These are phyloP conservation scores for Neopelma chrysocephalum DNA, from an alignment of 2,797 vertebrate species.

Conservation along the genomic window DNA sequence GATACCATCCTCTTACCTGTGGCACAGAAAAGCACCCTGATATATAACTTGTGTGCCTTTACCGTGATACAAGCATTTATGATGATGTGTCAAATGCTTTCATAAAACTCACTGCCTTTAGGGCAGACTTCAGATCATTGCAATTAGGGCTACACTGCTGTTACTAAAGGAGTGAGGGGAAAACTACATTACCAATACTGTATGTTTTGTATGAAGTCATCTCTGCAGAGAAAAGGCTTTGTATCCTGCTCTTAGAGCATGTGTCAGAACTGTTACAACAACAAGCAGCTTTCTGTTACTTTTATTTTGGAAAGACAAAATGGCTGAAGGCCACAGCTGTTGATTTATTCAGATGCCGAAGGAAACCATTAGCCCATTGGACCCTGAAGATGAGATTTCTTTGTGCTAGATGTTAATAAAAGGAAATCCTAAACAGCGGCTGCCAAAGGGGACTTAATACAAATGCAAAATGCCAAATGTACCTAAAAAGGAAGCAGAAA, in stretches of 20 bases:
- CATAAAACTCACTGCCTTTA: background rate
- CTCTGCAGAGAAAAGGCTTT: background rate
- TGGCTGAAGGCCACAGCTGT: constrained; percentile 46
- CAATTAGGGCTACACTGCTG: background rate
- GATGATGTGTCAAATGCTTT: background rate
- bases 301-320: constrained; percentile 22
- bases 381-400: constrained; percentile 58
- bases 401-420: constrained; percentile 46
- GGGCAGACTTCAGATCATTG: background rate
- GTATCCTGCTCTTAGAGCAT: background rate
- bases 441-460: constrained; percentile 18
- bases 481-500: constrained; percentile 12
- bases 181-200: background rate
- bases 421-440: constrained; percentile 24
- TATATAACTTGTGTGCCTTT: rapidly evolving
- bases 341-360: constrained; percentile 32
- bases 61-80: background rate
- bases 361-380: constrained; percentile 51
- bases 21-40: background rate
- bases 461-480: constrained; percentile 3
- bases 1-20: background rate
- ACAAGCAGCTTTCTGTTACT: background rate
- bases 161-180: background rate
- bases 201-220: background rate
- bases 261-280: background rate